phyloP scores from a whole-genome alignment of 2,113 vertebrate genomes.

The Bubo bubo region DNA sequence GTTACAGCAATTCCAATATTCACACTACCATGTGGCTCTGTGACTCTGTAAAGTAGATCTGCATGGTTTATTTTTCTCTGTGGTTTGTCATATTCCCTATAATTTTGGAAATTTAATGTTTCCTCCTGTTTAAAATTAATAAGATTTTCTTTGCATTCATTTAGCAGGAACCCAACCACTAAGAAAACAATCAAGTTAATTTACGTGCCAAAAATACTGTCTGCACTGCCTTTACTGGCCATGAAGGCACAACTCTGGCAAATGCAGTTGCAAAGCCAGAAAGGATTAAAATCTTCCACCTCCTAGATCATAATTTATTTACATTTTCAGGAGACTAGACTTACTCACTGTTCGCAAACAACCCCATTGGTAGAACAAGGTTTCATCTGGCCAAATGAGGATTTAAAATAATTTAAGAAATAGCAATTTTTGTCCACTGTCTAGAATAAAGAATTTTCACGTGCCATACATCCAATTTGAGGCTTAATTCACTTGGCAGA shows the following conservation, averaged over 20 bases:
- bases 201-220: neutral
- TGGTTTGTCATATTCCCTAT: neutral
- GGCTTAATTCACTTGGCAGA: constrained; percentile 25
- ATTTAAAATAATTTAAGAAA: neutral
- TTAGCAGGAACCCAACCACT: neutral
- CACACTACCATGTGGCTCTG: neutral
- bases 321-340: neutral
- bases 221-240: neutral
- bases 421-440: neutral
- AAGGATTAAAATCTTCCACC: neutral
- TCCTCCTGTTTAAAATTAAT: neutral
- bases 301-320: neutral
- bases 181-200: neutral
- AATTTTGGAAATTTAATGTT: neutral
- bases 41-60: neutral
- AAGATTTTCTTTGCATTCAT: neutral
- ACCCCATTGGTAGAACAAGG: neutral
- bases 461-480: neutral
- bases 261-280: neutral
- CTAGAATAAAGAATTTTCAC: neutral
- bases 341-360: neutral
- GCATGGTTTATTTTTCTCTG: neutral
- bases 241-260: neutral
- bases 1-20: neutral
- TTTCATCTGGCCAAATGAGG: neutral